A percentile compares a stretch with the other conserved stretches of the same genome.
phyloP scores from a whole-genome alignment of 2,113 vertebrate species.

The Genyomyrus donnyi region DNA sequence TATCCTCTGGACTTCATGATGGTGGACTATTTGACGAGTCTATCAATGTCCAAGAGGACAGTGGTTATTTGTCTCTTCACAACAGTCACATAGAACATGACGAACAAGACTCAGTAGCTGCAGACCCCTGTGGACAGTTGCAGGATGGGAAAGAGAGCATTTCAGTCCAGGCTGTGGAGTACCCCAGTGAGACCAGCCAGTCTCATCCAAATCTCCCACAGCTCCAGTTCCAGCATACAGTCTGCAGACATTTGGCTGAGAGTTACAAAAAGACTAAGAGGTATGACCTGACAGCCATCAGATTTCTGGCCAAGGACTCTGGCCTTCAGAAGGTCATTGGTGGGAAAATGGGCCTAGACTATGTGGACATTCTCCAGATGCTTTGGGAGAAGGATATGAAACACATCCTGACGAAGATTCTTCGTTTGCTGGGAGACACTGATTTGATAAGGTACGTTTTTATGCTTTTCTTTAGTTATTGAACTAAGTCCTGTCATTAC shows the following conservation, averaged over 20 bases:
- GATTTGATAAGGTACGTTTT: slow-evolving; percentile 81
- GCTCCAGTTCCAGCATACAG: slow-evolving; percentile 67
- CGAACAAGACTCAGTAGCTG: neutral
- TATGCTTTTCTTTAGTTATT: neutral
- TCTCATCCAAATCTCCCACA: slow-evolving; percentile 58
- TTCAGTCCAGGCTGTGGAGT: neutral
- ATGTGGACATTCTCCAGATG: slow-evolving; percentile 68
- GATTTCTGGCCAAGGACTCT: slow-evolving; percentile 57
- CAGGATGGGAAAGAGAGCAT: neutral
- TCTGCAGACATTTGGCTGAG: slow-evolving; percentile 74
- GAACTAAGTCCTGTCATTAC: neutral
- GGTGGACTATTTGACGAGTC: slow-evolving; percentile 17
- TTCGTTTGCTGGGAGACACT: slow-evolving; percentile 64
- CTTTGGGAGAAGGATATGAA: slow-evolving; percentile 72
- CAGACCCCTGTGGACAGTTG: slow-evolving; percentile 19
- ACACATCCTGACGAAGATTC: slow-evolving; percentile 66
- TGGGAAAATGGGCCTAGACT: slow-evolving; percentile 76
- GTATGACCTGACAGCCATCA: slow-evolving; percentile 65
- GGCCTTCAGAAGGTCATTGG: slow-evolving; percentile 78
- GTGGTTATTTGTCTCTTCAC: slow-evolving; percentile 59
- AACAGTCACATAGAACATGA: slow-evolving; percentile 47
- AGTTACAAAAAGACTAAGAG: slow-evolving; percentile 62
- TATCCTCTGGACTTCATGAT: slow-evolving; percentile 10
- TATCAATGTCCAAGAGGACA: slow-evolving; percentile 47
- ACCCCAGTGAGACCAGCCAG: neutral